These are phyloP conservation scores for Epirrhoe alternata DNA, from an alignment of 2,888 invertebrate genomes.

Conservation along the genomic window DNA sequence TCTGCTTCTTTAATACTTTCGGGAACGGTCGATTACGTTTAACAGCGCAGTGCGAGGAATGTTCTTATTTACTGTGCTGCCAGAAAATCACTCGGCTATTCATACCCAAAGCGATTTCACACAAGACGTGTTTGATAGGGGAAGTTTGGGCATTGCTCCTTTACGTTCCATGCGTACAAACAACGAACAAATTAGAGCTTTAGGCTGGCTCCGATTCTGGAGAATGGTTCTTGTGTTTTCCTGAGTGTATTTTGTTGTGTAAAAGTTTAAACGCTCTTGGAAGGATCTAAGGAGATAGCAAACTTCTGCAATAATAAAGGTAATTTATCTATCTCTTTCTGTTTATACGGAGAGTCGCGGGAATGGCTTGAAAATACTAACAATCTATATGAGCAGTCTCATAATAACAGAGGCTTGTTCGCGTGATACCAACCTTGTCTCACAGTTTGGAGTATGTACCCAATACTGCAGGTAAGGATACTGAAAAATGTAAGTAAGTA, in stretches of 20 bases:
- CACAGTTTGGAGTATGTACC: too few relatives aligned
- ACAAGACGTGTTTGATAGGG: slow-evolving; percentile 69
- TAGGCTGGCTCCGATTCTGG: slow-evolving; percentile 26
- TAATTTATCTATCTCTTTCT: not conserved
- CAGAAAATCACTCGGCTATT: slow-evolving; percentile 72
- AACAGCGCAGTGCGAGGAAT: slow-evolving; percentile 80
- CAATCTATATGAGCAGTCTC: not conserved
- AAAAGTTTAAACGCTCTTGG: slow-evolving; percentile 20
- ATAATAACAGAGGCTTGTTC: too few relatives aligned
- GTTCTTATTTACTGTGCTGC: slow-evolving; percentile 82
- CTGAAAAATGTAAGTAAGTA: too few relatives aligned
- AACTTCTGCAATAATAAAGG: slow-evolving; percentile 7
- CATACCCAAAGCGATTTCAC: slow-evolving; percentile 70
- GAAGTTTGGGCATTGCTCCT: slow-evolving; percentile 60
- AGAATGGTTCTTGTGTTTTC: slow-evolving; percentile 22
- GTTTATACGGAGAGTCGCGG: not conserved
- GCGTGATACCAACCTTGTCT: too few relatives aligned
- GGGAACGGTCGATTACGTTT: slow-evolving; percentile 82
- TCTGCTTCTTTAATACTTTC: slow-evolving; percentile 83
- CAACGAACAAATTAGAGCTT: slow-evolving; percentile 36
- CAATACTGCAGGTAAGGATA: too few relatives aligned
- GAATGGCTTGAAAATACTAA: not conserved
- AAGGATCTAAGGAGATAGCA: slow-evolving; percentile 4
- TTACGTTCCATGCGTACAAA: slow-evolving; percentile 37
- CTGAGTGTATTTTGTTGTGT: slow-evolving; percentile 18